Percentiles rank a stretch among this genome's conserved stretches.
Evolutionary conservation across 1,140 invertebrate genomes (phyloP).

Genomic region (Lanistes nyassanus): DNA sequence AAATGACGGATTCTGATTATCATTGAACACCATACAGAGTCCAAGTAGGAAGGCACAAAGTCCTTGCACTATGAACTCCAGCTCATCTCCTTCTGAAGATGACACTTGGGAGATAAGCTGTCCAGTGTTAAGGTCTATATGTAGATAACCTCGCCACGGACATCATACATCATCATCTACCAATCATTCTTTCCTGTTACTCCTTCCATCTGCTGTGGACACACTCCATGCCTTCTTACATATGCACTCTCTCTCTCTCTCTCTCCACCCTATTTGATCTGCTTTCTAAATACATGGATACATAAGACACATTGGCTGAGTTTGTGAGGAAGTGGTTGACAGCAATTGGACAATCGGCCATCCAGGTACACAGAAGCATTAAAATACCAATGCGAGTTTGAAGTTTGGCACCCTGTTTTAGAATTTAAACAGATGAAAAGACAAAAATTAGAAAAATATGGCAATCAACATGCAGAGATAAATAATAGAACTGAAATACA

Average conservation of each 20-base stretch:
- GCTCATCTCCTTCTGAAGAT: conserved; percentile 77
- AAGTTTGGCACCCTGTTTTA: conserved; percentile 76
- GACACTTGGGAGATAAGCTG: conserved; percentile 67
- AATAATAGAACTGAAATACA: no score
- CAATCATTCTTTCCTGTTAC: no score
- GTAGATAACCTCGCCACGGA: no score
- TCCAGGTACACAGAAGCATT: conserved; percentile 91
- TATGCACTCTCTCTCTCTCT: no score
- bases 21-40: conserved; percentile 92
- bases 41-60: conserved; percentile 95
- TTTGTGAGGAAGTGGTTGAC: conserved; percentile 86
- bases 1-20: conserved; percentile 83
- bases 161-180: no score
- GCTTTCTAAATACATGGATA: conserved; percentile 57
- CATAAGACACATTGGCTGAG: conserved; percentile 85
- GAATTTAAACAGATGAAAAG: background rate
- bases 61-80: conserved; percentile 88
- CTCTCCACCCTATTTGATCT: no score
- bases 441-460: no score
- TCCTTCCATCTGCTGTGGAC: no score
- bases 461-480: no score
- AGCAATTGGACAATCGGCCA: conserved; percentile 83
- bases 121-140: conserved; percentile 62
- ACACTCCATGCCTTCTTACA: no score
- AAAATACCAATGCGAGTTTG: conserved; percentile 92